Conservation (phyloP, 2,113 vertebrate genomes). For the Archocentrus centrarchus region DNA sequence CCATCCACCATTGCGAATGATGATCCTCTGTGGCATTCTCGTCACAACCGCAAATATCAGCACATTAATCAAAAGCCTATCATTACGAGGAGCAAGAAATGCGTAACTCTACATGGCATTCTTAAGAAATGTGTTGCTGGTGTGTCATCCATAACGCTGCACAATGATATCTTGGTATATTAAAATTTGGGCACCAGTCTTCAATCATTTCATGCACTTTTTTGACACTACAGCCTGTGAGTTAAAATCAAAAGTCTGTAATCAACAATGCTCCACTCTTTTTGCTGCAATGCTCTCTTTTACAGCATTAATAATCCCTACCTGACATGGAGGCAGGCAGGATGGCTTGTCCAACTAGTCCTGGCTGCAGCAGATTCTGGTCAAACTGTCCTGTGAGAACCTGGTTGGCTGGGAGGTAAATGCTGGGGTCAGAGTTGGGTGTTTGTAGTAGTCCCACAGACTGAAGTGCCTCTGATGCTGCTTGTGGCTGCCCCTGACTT, state of each 20-base stretch:
- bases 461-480: conserved; percentile 81
- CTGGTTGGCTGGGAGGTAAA: conserved; percentile 92
- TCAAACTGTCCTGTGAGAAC: conserved; percentile 91
- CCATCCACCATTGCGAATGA: not conserved
- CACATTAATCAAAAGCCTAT: not conserved
- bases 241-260: not conserved
- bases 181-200: not conserved
- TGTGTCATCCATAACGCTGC: not conserved
- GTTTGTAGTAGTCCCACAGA: conserved; percentile 85
- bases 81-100: not conserved
- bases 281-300: not conserved
- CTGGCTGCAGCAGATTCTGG: conserved; percentile 88
- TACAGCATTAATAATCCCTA: conserved; percentile 62
- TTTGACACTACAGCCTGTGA: not conserved
- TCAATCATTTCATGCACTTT: not conserved
- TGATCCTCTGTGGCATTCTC: conserved; percentile 4
- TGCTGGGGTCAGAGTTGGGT: conserved; percentile 83
- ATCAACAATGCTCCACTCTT: not conserved
- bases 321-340: conserved; percentile 95
- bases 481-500: conserved; percentile 79
- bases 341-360: conserved; percentile 93
- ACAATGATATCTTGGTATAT: not conserved
- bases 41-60: not conserved
- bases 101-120: not conserved
- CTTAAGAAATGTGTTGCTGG: conserved; percentile 1